Conservation (phyloP, 2,113 vertebrate genomes). For the Nothobranchius furzeri region DNA sequence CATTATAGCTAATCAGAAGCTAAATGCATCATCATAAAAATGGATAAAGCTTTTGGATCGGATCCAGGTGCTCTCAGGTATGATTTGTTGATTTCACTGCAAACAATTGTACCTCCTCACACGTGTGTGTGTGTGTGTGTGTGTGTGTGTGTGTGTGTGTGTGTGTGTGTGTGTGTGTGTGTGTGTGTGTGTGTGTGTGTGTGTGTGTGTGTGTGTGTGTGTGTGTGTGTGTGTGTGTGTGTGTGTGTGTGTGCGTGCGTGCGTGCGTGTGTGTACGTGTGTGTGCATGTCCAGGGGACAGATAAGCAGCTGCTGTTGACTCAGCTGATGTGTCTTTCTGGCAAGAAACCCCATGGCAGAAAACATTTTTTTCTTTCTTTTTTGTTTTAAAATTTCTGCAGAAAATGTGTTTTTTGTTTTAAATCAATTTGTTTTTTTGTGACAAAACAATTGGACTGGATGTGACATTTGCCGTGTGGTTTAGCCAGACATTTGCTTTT, state of each 20-base stretch:
- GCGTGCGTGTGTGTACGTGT: no score
- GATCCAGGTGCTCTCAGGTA: constrained; percentile 38
- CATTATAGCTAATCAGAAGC: constrained; percentile 49
- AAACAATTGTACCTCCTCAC: neutral
- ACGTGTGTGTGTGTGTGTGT: constrained; percentile 1
- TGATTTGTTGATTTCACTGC: constrained; percentile 30
- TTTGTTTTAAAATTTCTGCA: no score
- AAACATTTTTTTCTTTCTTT: neutral
- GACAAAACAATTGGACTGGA: constrained; percentile 41
- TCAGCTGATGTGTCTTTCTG: constrained; percentile 24
- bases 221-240: no score
- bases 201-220: no score
- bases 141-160: neutral
- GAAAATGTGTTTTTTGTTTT: neutral
- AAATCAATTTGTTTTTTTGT: constrained; percentile 42
- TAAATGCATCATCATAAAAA: constrained; percentile 57
- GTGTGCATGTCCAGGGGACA: constrained; percentile 22
- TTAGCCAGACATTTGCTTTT: constrained; percentile 51
- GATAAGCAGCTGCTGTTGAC: constrained; percentile 27
- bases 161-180: no score
- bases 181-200: no score
- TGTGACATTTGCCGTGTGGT: constrained; percentile 66
- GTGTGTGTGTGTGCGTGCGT: no score
- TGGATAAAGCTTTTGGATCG: constrained; percentile 13
- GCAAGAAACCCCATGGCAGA: neutral